Conservation (phyloP, 2,888 invertebrate genomes). For the Diaprepes abbreviatus region DNA sequence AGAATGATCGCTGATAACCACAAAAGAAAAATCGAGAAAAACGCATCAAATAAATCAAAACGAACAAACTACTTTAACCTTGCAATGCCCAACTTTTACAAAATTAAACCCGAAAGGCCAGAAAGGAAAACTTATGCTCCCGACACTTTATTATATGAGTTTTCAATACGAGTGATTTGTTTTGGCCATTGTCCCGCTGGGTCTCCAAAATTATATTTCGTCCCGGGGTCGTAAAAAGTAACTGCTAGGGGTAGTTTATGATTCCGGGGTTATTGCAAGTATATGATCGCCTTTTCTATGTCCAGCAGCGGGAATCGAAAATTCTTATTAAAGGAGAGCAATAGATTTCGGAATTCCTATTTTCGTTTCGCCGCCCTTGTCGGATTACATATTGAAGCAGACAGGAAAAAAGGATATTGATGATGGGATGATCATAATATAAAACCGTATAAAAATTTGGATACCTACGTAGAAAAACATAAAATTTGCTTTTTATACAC, state of each 20-base stretch:
- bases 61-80: slow-evolving; percentile 15
- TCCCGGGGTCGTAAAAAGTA: slow-evolving; percentile 47
- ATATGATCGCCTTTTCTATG: slow-evolving; percentile 40
- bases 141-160: slow-evolving; percentile 44
- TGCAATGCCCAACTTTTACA: slow-evolving; percentile 23
- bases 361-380: slow-evolving; percentile 43
- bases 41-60: slow-evolving; percentile 18
- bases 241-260: slow-evolving; percentile 46
- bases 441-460: slow-evolving; percentile 6
- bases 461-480: background rate
- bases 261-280: slow-evolving; percentile 43
- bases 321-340: slow-evolving; percentile 45
- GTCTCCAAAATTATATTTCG: slow-evolving; percentile 30
- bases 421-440: slow-evolving; percentile 17
- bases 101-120: slow-evolving; percentile 42
- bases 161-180: slow-evolving; percentile 48
- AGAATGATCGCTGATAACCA: background rate
- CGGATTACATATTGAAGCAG: slow-evolving; percentile 25
- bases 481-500: background rate
- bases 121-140: slow-evolving; percentile 37
- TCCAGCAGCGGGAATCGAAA: slow-evolving; percentile 40
- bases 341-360: slow-evolving; percentile 46
- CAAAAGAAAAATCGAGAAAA: background rate
- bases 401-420: slow-evolving; percentile 16
- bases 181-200: slow-evolving; percentile 45